Conservation (phyloP, 2,113 vertebrate genomes). For the Albula glossodonta region DNA sequence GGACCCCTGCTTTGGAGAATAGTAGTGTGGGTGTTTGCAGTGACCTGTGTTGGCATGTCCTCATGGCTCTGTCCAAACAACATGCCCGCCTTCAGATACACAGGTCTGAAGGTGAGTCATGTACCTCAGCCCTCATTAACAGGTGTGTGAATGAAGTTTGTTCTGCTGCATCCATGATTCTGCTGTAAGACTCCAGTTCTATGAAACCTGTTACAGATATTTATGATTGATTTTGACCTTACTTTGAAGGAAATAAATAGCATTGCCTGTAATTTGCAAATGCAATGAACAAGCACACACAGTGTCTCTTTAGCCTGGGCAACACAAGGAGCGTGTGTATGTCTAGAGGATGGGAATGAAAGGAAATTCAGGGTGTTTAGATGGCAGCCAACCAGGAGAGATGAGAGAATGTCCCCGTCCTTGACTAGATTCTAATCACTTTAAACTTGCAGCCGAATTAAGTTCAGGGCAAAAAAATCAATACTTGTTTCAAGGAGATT, state of each 20-base stretch:
- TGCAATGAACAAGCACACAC: not conserved
- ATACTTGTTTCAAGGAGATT: constrained; percentile 28
- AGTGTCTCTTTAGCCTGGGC: not conserved
- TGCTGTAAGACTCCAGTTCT: not conserved
- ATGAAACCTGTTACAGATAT: not conserved
- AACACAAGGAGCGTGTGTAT: not conserved
- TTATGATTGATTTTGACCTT: not conserved
- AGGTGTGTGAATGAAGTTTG: too few species aligned
- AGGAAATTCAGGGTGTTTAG: not conserved
- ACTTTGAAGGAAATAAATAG: constrained; percentile 14
- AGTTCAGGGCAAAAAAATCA: constrained; percentile 22
- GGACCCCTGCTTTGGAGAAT: too few species aligned
- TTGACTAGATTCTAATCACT: constrained; percentile 27
- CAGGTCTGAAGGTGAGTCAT: too few species aligned
- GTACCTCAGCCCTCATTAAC: not conserved
- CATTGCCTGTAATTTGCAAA: constrained; percentile 15
- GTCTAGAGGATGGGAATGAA: not conserved
- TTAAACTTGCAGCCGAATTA: constrained; percentile 22
- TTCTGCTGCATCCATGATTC: too few species aligned
- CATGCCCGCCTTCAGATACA: too few species aligned
- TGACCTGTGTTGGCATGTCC: too few species aligned
- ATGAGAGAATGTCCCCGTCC: constrained; percentile 12
- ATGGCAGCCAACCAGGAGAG: not conserved
- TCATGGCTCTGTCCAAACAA: too few species aligned
- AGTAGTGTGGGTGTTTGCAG: too few species aligned